These are phyloP conservation scores for Acrocyrtus sp. DNA, from an alignment of 2,888 invertebrate species.

Conservation along the genomic window DNA sequence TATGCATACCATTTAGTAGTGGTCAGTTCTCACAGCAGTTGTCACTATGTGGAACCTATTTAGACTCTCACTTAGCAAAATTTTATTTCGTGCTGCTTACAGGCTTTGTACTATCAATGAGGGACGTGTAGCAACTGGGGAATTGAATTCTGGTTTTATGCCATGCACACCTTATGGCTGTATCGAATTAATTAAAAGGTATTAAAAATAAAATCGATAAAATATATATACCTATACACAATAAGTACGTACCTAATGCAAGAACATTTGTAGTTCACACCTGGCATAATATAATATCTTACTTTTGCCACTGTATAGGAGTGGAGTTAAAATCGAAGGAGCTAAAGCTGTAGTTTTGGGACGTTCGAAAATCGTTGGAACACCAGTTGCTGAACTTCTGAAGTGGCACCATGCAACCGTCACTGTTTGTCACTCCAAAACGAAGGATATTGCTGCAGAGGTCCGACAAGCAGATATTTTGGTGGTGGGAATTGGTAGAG, in stretches of 20 bases:
- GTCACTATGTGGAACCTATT: slow-evolving; percentile 7
- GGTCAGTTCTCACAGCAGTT: background rate
- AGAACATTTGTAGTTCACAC: background rate
- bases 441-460: slow-evolving; percentile 80
- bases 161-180: slow-evolving; percentile 98
- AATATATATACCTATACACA: background rate
- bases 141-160: slow-evolving; percentile 83
- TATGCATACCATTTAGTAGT: background rate
- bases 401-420: slow-evolving; percentile 98
- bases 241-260: background rate
- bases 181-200: slow-evolving; percentile 86
- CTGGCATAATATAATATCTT: background rate
- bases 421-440: slow-evolving; percentile 96
- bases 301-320: slow-evolving; percentile 68
- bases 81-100: slow-evolving; percentile 38
- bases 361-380: slow-evolving; percentile 97
- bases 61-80: slow-evolving; percentile 1
- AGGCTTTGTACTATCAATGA: slow-evolving; percentile 93
- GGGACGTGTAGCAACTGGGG: slow-evolving; percentile 90
- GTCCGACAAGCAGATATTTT: slow-evolving; percentile 86
- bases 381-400: slow-evolving; percentile 91
- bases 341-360: slow-evolving; percentile 93
- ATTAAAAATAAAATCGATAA: slow-evolving; percentile 52
- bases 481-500: slow-evolving; percentile 93
- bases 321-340: slow-evolving; percentile 81